Base-by-base conservation (phyloP, 1,140 invertebrate species). In the Drosophila rhopaloa region DNA sequence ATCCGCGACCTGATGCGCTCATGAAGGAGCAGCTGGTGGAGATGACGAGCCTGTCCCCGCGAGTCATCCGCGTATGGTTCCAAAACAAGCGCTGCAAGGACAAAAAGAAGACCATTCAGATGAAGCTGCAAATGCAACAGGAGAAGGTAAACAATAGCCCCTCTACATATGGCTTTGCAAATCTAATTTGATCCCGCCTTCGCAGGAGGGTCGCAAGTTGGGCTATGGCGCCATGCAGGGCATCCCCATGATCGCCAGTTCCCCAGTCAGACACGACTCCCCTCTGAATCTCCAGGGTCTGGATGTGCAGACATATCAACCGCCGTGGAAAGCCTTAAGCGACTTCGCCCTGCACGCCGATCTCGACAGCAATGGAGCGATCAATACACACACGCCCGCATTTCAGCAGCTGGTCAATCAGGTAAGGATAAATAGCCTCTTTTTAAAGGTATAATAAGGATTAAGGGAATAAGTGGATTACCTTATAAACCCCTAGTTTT, bases 1-100 rank as follows among this genome's bases (percentile, higher is more conserved):
- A 99, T 94, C 98, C 98, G 37, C 94, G 99, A 48, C 99, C 99
- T 9, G 99, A 99, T 93, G 98, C 98, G 9, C 94, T 99, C 29
- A 99, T 99, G 98, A 99, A 99, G 94, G 99, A 99, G 92, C 98
- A 99, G 92, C 94, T 99, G 58, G 98, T 99, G 9, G 99, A 99
- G 93, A 99, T 99, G 98, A 99, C 99, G 0, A 96, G 97, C 0
- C 95, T 99, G 3, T 98, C 97, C 81, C 98, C 98, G 1, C 93
- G 98, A 16, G 98, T 99, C 60, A 99, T 99, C 84, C 94, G 98
- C 85, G 98, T 99, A 14, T 99, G 98, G 98, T 99, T 99, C 94
- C 98, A 99, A 93, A 99, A 99, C 93, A 99, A 99, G 93, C 93
- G 99, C 35, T 99, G 98, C 94, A 99, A 99, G 93, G 99, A 99